Conservation (phyloP, 2,797 vertebrate species). For the Lophius americanus region DNA sequence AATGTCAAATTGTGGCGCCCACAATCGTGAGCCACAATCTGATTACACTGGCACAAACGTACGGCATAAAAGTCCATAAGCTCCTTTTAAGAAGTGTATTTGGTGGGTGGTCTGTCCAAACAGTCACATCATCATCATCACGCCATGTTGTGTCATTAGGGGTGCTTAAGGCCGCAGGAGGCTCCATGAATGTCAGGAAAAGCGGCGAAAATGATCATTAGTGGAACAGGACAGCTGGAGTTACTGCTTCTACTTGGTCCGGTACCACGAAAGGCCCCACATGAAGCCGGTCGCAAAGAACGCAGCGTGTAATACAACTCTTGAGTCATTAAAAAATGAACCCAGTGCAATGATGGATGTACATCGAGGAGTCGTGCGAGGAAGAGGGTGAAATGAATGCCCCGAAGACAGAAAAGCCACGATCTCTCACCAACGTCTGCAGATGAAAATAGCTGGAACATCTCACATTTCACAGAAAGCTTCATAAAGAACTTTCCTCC, state of each 20-base stretch:
- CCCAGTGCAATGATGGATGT: slow-evolving; percentile 25
- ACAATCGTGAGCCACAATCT: slow-evolving; percentile 21
- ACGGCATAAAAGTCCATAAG: slow-evolving; percentile 8
- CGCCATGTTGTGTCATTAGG: slow-evolving; percentile 1
- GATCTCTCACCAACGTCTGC: slow-evolving; percentile 24
- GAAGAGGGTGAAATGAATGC: slow-evolving; percentile 17
- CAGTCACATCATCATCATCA: slow-evolving; percentile 3
- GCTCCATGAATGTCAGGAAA: slow-evolving; percentile 2
- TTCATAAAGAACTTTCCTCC: slow-evolving; percentile 20
- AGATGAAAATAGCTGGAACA: slow-evolving; percentile 11
- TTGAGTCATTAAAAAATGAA: slow-evolving; percentile 10
- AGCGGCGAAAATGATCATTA: slow-evolving; percentile 11
- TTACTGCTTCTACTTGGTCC: background rate
- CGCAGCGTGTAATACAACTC: slow-evolving; percentile 25
- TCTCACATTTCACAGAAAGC: slow-evolving; percentile 36
- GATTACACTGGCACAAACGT: slow-evolving; percentile 28
- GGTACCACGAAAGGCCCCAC: slow-evolving; percentile 29
- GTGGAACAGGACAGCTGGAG: background rate
- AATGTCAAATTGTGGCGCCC: slow-evolving; percentile 16
- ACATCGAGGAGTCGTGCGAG: slow-evolving; percentile 32
- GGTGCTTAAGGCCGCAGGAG: slow-evolving; percentile 10
- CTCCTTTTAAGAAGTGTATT: background rate
- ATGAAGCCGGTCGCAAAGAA: slow-evolving; percentile 40
- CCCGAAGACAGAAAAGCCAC: slow-evolving; percentile 33
- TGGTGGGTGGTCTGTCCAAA: slow-evolving; percentile 8